Percentiles rank a stretch among this genome's conserved stretches.
Evolutionary conservation across 2,113 vertebrate genomes (phyloP).

Genomic region (Dryoscopus gambensis): DNA sequence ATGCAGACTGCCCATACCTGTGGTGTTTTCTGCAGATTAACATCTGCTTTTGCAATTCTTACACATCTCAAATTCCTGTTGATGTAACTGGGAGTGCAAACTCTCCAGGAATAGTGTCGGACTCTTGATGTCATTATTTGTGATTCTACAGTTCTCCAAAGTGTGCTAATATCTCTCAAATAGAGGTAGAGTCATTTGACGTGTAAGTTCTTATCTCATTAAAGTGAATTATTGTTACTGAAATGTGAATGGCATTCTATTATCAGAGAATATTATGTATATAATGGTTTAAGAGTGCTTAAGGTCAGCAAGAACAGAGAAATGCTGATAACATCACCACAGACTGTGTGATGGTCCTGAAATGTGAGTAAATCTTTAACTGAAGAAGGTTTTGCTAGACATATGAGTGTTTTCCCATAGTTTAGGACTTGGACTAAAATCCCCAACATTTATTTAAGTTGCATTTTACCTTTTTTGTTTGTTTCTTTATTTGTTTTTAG

Average conservation of each 20-base stretch:
- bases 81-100: neutral
- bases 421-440: neutral
- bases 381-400: neutral
- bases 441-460: neutral
- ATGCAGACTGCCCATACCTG: slow-evolving; percentile 56
- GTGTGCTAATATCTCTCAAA: neutral
- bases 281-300: slow-evolving; percentile 54
- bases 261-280: slow-evolving; percentile 54
- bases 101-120: neutral
- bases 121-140: neutral
- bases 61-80: neutral
- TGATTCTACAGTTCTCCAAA: neutral
- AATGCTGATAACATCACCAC: slow-evolving; percentile 19
- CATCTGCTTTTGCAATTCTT: slow-evolving; percentile 48
- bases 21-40: slow-evolving; percentile 37
- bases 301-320: slow-evolving; percentile 50
- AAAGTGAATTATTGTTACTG: slow-evolving; percentile 29
- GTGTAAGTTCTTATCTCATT: slow-evolving; percentile 39
- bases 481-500: no score
- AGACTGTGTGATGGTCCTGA: neutral
- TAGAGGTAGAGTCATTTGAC: neutral
- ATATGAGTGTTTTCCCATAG: neutral
- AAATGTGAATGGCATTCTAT: slow-evolving; percentile 55
- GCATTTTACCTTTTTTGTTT: neutral
- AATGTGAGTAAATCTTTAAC: neutral